These are phyloP conservation scores for Tyrannus savana DNA, from an alignment of 2,113 vertebrate genomes.

Conservation along the genomic window DNA sequence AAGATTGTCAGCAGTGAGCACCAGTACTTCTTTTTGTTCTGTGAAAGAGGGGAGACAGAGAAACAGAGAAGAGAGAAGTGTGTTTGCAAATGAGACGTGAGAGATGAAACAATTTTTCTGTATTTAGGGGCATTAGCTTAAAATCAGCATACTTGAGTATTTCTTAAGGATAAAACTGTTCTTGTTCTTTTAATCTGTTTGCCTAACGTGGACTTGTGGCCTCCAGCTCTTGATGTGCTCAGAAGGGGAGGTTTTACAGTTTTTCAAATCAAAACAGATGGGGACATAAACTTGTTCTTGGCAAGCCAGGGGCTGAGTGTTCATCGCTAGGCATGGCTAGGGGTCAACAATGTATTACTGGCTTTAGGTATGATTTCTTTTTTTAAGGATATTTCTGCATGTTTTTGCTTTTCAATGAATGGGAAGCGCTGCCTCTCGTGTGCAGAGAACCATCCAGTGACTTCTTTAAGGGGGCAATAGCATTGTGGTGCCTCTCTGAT, in stretches of 20 bases:
- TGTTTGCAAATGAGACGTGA: not conserved
- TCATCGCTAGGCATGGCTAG: not conserved
- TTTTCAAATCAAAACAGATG: not conserved
- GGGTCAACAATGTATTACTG: not conserved
- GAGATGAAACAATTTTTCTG: not conserved
- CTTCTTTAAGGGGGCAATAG: conserved; percentile 36
- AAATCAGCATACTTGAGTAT: not conserved
- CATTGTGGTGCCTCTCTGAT: conserved; percentile 41
- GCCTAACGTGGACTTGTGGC: not conserved
- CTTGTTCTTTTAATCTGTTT: not conserved
- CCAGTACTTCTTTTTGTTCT: not conserved
- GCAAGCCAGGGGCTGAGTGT: not conserved
- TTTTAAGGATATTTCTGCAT: not conserved
- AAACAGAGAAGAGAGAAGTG: not conserved
- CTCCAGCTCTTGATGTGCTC: not conserved
- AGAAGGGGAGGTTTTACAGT: not conserved
- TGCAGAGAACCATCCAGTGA: not conserved
- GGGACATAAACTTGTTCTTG: not conserved
- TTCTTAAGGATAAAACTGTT: not conserved
- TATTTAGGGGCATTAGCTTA: not conserved
- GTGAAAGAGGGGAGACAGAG: not conserved
- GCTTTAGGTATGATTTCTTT: not conserved
- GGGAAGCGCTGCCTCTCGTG: not conserved
- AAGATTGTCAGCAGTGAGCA: not conserved
- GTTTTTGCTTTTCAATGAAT: not conserved